Percentiles rank a stretch among this genome's conserved stretches.
Evolutionary conservation across 2,113 vertebrate species (phyloP).

Genomic region (Myiozetetes cayanensis): DNA sequence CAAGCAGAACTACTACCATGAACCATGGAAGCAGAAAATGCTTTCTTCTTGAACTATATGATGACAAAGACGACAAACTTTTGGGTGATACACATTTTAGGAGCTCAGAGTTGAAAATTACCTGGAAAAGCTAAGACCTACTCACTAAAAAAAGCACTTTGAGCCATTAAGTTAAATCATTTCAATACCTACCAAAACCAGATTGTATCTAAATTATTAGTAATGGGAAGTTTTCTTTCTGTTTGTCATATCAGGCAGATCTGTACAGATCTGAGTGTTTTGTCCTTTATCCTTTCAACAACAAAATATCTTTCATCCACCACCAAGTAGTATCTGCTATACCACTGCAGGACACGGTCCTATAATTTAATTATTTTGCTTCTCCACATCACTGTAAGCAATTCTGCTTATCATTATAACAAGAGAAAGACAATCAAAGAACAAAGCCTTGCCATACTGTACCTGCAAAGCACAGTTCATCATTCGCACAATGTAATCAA

Average conservation of each 20-base stretch:
- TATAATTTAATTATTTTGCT: not conserved
- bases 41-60: not conserved
- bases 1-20: not conserved
- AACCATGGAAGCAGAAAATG: not conserved
- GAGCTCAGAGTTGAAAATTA: not conserved
- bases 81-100: not conserved
- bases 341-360: rapidly evolving
- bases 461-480: constrained; percentile 99
- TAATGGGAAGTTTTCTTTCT: not conserved
- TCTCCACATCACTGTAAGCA: not conserved
- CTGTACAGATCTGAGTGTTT: not conserved
- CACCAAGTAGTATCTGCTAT: not conserved
- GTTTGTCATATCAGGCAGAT: not conserved
- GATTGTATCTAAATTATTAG: not conserved
- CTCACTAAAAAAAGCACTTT: not conserved
- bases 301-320: not conserved
- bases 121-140: not conserved
- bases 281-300: not conserved
- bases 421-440: not conserved
- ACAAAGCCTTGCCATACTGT: not conserved
- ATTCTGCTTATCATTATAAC: not conserved
- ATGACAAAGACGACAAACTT: not conserved
- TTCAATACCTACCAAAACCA: not conserved
- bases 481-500: constrained; percentile 94
- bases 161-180: not conserved